Base-by-base conservation (phyloP, 2,888 invertebrate genomes). In the Conus canariensis region DNA sequence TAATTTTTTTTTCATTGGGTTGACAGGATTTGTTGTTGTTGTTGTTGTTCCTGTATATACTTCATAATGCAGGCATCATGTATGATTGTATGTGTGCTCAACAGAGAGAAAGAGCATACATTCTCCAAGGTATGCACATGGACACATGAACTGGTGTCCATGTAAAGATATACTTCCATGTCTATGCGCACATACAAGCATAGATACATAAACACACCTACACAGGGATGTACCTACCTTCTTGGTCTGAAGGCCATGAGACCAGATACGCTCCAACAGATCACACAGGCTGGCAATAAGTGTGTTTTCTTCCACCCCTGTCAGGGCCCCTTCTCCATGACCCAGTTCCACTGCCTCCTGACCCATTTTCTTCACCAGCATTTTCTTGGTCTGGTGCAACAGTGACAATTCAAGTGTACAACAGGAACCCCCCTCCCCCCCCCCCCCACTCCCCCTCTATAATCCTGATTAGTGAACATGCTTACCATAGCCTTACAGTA, bases 331-430 rank as follows among this genome's bases (percentile, higher is more conserved):
- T 83, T 98, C 98, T 60, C 95, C 95, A 80, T 99, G 98, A 22
- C 99, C 99, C 92, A 99, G 96, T 87, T 99, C 99, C 2, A 98
- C 98, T 16, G 99, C 99, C 97, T 99, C 99, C 8, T 96, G 96
- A 0, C 99, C 99, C 98, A 99, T 98, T 97, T 99, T 99, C 95
- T 99, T 99, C n/a, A 99, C 97, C 70, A 99, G 97, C 99, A 99
- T 99, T 93, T 99, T 97, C 97, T 99, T 99, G 0, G 99, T 99
- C 97, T 99, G 93, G 19, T 93, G 88, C 58, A 22, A 98, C 88
- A 67, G 85, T 59, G 60, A 88, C 19, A 64, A 64, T 45, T 45
- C 3, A 82, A 82, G 45, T 82, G 16, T n/a, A n/a, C 45, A 45
- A 45, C 45, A 45, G 45, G 45, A 82, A 30, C 14, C 5, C n/a